These are phyloP conservation scores for Adoxophyes honmai DNA, from an alignment of 1,140 invertebrate species.

Conservation along the genomic window DNA sequence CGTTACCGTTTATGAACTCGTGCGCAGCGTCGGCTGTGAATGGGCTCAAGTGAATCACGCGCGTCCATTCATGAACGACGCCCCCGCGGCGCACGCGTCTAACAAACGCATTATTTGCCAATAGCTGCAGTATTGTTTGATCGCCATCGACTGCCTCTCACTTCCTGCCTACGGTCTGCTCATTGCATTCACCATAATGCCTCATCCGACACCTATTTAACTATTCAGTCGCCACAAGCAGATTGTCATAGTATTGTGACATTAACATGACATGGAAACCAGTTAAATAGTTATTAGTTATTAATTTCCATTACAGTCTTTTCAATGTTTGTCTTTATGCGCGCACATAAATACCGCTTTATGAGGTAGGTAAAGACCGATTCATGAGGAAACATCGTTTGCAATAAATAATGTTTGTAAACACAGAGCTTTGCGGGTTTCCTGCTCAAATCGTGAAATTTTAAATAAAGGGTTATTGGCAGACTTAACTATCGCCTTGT, in stretches of 20 bases:
- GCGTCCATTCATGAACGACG: constrained; percentile 54
- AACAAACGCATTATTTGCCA: constrained; percentile 63
- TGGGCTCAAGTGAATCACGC: constrained; percentile 64
- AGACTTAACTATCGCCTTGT: constrained; percentile 11
- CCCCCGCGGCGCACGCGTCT: constrained; percentile 59
- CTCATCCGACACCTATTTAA: constrained; percentile 11
- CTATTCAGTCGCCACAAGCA: neutral
- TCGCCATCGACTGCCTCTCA: constrained; percentile 54
- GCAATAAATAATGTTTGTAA: neutral
- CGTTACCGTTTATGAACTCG: no score
- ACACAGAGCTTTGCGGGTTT: constrained; percentile 18
- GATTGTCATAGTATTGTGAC: neutral
- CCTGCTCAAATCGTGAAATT: constrained; percentile 48
- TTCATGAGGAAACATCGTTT: neutral
- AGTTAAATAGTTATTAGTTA: constrained; percentile 12
- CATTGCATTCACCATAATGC: constrained; percentile 4
- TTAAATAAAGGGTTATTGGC: constrained; percentile 43
- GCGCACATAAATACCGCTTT: no score
- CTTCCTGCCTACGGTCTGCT: constrained; percentile 44
- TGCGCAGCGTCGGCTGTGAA: constrained; percentile 44
- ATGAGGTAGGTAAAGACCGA: no score
- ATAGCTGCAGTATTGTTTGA: constrained; percentile 59
- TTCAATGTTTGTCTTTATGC: no score
- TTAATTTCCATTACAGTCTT: constrained; percentile 28
- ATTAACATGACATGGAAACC: neutral